Conservation (phyloP, 2,113 vertebrate genomes). For the Ahaetulla prasina region DNA sequence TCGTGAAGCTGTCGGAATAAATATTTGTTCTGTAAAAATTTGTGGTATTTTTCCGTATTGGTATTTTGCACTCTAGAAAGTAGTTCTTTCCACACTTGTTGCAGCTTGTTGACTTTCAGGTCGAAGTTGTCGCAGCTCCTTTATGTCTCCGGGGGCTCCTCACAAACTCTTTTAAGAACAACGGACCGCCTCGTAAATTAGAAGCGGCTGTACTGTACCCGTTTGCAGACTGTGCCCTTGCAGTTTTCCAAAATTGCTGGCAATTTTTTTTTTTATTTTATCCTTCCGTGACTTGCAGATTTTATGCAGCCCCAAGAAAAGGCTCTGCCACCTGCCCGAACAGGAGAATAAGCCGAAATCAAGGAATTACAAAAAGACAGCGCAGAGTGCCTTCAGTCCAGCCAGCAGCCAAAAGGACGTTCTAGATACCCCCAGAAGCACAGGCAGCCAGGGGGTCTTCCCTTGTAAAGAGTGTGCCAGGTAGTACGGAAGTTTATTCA, state of each 20-base stretch:
- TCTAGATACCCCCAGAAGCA: not conserved
- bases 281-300: not conserved
- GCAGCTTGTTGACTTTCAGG: not conserved
- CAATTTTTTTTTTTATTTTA: not conserved
- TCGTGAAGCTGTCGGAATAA: not conserved
- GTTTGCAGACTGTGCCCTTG: not conserved
- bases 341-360: constrained; percentile 43
- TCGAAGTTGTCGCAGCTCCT: not conserved
- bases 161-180: not conserved
- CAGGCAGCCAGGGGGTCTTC: constrained; percentile 44
- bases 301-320: constrained; percentile 27
- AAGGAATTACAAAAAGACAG: constrained; percentile 34
- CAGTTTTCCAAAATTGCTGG: not conserved
- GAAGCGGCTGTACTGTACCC: not conserved
- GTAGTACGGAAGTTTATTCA: constrained; percentile 35
- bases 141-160: too few species aligned
- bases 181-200: not conserved
- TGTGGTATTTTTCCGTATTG: not conserved
- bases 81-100: not conserved
- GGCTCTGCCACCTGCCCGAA: constrained; percentile 28
- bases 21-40: not conserved
- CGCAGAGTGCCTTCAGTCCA: constrained; percentile 29
- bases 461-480: constrained; percentile 67
- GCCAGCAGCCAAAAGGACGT: constrained; percentile 28
- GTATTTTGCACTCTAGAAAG: not conserved